Percentiles rank a stretch among this genome's conserved stretches.
phyloP scores from a whole-genome alignment of 1,140 invertebrate genomes.

The Bombus consobrinus region DNA sequence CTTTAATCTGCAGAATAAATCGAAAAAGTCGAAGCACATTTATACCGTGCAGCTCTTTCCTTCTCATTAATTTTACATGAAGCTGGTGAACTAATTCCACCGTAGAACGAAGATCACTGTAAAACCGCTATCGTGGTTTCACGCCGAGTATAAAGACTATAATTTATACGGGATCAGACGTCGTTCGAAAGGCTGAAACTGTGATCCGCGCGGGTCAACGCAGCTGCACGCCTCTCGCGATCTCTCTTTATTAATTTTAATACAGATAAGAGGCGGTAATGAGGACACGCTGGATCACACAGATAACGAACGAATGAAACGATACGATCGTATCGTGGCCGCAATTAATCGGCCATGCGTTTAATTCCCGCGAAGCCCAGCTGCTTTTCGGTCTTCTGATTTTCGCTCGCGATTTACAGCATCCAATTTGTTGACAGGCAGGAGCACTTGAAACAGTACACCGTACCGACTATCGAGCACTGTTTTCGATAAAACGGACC shows the following conservation, averaged over 20 bases:
- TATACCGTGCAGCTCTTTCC: not conserved
- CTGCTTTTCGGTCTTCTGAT: not conserved
- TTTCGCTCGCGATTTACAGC: not conserved
- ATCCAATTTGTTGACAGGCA: not conserved
- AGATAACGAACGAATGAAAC: not conserved
- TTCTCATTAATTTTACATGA: not conserved
- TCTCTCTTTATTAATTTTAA: conserved; percentile 36
- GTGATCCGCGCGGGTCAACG: not conserved
- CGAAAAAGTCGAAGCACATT: not conserved
- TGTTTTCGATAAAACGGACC: too few species aligned
- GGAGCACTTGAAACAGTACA: too few species aligned
- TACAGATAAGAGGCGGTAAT: conserved; percentile 20
- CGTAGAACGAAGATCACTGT: not conserved
- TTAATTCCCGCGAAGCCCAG: conserved; percentile 6
- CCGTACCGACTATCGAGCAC: too few species aligned
- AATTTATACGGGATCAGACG: not conserved
- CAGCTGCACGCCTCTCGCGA: conserved; percentile 20
- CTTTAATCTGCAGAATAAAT: too few species aligned
- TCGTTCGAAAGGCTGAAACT: not conserved
- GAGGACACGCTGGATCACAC: conserved; percentile 1
- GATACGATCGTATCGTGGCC: not conserved
- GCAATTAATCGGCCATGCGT: conserved; percentile 11
- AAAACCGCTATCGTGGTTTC: not conserved
- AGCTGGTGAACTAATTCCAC: not conserved
- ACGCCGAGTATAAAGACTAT: not conserved